Evolutionary conservation across 2,113 vertebrate species (phyloP), one percentile per base, ranked within the genome.

Genomic region (Dicentrarchus labrax): DNA sequence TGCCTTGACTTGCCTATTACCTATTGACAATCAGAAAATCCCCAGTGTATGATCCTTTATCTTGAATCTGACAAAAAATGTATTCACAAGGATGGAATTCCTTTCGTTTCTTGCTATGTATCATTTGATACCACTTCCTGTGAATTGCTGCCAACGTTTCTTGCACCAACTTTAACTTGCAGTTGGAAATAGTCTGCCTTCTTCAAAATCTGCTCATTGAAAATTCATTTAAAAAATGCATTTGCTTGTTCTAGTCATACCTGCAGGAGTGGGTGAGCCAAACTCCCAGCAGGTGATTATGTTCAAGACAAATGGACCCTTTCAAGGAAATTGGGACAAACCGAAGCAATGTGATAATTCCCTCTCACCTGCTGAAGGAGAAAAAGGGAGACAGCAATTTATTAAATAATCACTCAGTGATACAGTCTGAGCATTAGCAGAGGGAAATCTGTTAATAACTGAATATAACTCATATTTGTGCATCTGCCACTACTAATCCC

Each of bases 381-480:
- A 77, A 62, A 62, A 9, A 15, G 48, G 36, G 48, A 73, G 72
- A 65, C 47, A 5, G 17, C 10, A 54, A 70, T 61, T 79, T 60
- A 75, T 66, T 83, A 21, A 75, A 68, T 78, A 69, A 51, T 39
- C 43, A 45, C 45, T 62, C 21, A 72, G 77, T 62, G 48, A 56
- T 68, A 17, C 56, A 74, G 59, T 80, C 30, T 83, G 76, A 45
- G 17, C 57, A 50, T 24, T n/a, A 68, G 30, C 30, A 4, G 38
- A 65, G 53, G 24, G 56, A 82, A 85, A 84, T 62, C 72, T 73
- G 65, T 68, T 60, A 81, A 80, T 70, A 76, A 86, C 72, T 70
- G 53, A 85, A 77, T 72, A 45, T 39, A 71, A 61, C 72, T 87
- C 61, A 73, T 78, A 72, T 88, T 76, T 84, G 66, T 82, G 70